These are phyloP conservation scores for Casuarius casuarius DNA, from an alignment of 2,113 vertebrate species.

Conservation along the genomic window DNA sequence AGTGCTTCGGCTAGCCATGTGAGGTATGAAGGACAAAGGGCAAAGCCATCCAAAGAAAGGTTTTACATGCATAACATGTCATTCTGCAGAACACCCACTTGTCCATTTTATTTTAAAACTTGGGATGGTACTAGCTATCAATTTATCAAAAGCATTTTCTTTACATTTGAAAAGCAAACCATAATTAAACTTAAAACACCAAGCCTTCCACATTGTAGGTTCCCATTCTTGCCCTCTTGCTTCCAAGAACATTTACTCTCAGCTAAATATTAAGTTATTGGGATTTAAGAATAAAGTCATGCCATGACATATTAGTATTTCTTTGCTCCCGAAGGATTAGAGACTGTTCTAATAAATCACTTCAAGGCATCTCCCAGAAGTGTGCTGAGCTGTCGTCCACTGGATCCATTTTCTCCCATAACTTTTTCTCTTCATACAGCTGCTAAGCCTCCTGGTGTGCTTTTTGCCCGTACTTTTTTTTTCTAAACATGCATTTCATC, in stretches of 20 bases:
- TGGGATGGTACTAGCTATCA: neutral
- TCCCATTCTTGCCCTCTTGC: neutral
- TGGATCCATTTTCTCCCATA: neutral
- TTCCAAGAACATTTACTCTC: neutral
- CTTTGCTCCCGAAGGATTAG: neutral
- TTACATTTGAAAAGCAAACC: neutral
- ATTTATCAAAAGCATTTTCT: neutral
- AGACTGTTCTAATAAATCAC: neutral
- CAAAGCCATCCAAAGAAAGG: neutral
- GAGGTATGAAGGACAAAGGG: neutral
- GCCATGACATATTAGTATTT: neutral
- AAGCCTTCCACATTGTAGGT: neutral
- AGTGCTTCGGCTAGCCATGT: neutral
- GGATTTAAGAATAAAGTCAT: neutral
- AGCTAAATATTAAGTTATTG: conserved; percentile 16
- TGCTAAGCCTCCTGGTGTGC: neutral
- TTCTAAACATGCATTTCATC: neutral
- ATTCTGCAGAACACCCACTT: neutral
- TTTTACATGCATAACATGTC: neutral
- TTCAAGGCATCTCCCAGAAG: neutral
- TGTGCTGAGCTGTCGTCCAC: rapidly evolving
- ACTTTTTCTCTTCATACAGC: neutral
- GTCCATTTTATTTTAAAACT: neutral
- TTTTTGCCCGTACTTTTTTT: neutral
- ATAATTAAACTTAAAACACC: neutral